Base-by-base conservation (phyloP, 2,113 vertebrate genomes). In the Eleginops maclovinus region DNA sequence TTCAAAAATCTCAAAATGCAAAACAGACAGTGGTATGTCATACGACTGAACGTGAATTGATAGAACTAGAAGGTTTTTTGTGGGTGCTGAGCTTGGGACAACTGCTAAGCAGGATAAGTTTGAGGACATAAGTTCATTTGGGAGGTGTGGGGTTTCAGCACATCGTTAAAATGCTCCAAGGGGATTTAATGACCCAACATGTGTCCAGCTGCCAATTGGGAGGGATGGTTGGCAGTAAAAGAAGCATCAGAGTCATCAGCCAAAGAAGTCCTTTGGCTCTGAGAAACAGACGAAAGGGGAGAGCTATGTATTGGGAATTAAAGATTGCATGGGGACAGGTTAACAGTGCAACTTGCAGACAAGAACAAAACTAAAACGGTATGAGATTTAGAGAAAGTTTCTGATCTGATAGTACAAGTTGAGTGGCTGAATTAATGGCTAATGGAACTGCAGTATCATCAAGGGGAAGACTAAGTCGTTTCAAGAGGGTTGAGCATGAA, bases 171-270 rank as follows among this genome's bases (percentile, higher is more conserved):
- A 79, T 72, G 50, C 31, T 79, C 63, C 84, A 90, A 90, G 82
- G 60, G 79, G 53, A 85, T 88, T 88, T 86, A 88, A 82, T 87
- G 72, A 85, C 73, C 63, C 55, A 44, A 80, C 80, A 85, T 87
- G 59, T 87, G 85, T 88, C 76, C 62, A 74, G 70, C 53, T 82
- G 87, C 86, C 85, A 90, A 67, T 78, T n/a, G 43, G 60, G 62
- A 83, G 70, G 70, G 62, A 78, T 73, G 73, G 62, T 65, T 89
- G 80, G 86, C 89, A 26, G 63, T 50, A 83, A 83, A n/a, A 83
- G 68, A 72, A 41, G 61, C 49, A 47, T 72, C 72, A 85, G 81
- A 86, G 81, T 85, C 71, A 63, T 44, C 72, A 77, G 64, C 68
- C 74, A 81, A 31, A 71, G 69, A 87, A 83, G 75, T 81, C 54